phyloP scores from a whole-genome alignment of 1,140 invertebrate species.

The Rhagoletis pomonella region DNA sequence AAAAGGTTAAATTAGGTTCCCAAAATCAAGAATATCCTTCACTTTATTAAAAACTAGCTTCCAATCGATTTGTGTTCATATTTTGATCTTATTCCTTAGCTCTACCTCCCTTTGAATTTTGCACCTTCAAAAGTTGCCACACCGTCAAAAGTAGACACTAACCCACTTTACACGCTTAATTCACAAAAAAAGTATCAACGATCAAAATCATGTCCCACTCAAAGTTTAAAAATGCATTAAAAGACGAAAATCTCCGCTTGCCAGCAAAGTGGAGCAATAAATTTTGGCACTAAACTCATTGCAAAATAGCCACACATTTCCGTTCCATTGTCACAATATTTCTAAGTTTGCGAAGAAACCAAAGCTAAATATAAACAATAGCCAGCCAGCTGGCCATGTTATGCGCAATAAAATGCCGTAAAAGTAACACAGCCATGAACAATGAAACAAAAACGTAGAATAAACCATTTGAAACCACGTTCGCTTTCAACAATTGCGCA shows the following conservation, averaged over 20 bases:
- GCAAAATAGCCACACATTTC: neutral
- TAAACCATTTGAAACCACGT: neutral
- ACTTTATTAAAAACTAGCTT: too few species aligned
- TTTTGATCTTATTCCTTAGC: too few species aligned
- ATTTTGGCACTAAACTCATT: slow-evolving; percentile 16
- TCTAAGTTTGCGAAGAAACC: neutral
- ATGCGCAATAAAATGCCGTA: neutral
- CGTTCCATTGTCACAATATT: neutral
- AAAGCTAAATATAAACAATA: neutral
- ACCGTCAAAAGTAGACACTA: neutral
- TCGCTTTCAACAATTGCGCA: neutral
- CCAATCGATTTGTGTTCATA: too few species aligned
- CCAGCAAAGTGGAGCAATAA: neutral
- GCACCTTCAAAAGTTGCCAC: too few species aligned
- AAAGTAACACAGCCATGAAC: neutral
- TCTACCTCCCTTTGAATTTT: too few species aligned
- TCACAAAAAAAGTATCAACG: neutral
- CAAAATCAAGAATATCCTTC: too few species aligned
- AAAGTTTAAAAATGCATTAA: neutral
- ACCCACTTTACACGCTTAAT: neutral
- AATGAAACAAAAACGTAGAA: neutral
- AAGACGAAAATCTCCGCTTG: neutral
- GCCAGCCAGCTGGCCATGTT: neutral
- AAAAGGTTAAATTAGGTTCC: too few species aligned
- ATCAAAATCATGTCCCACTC: neutral